Evolutionary conservation across 2,113 vertebrate species (phyloP), one percentile per base, ranked within the genome.

Genomic region (Hemichromis elongatus): DNA sequence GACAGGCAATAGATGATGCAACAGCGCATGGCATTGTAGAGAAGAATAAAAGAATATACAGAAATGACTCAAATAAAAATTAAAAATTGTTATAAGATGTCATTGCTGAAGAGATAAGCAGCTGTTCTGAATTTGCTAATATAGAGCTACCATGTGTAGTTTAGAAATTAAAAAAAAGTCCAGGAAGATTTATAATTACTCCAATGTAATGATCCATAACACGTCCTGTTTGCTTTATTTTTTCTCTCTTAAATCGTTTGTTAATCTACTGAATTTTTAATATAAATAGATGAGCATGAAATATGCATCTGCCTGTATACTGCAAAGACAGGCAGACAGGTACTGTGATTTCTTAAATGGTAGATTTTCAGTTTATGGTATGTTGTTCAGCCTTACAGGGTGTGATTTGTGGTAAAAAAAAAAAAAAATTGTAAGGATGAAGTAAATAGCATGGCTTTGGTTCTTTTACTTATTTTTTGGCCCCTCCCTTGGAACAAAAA

Each of bases 231-330:
- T 79, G 35, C 33, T 77, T 83, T 90, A 52, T 79, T 35, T 42
- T 5, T 0, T 8, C 1, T 40, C 9, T 50, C 19, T 73, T 73
- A 68, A 75, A 81, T 82, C 9, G 59, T 87, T 90, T 91, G 84
- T 92, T 70, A 37, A 45, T 81, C 73, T 86, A 63, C 77, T 92
- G 30, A 89, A 89, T 90, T 79, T 91, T 91, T 90, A 85, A 92
- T 26, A n/a, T 53, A 68, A 84, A 80, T 50, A 90, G 84, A 90
- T 86, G 42, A 66, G 55, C 47, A 80, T 91, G 47, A 90, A 89
- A 91, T 81, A 85, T 85, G 70, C 83, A 88, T 86, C 68, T n/a
- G n/a, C n/a, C n/a, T 82, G 57, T 75, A 26, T 78, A 24, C 75
- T 78, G 14, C 57, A 79, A 63, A 42, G 35, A 24, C 7, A 35